These are phyloP conservation scores for Montipora foliosa DNA, from an alignment of 64 coral and sea anemone species.

Conservation along the genomic window DNA sequence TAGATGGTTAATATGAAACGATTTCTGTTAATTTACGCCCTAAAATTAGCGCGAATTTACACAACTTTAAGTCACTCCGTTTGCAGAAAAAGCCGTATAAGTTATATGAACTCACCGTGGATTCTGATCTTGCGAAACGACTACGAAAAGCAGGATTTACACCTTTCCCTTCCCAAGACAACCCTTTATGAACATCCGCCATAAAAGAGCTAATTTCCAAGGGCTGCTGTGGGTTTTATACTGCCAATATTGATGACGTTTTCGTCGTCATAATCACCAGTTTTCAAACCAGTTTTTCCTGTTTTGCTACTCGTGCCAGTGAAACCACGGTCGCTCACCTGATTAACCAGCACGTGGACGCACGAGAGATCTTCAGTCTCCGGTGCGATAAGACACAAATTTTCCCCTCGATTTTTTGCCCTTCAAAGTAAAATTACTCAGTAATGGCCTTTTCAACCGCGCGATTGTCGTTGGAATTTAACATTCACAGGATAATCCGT, in stretches of 20 bases:
- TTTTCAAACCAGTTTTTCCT: constrained; percentile 24
- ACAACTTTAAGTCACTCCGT: too few relatives aligned
- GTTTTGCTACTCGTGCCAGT: constrained; percentile 1
- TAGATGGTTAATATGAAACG: too few relatives aligned
- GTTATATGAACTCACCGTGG: background rate
- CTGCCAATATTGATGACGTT: background rate
- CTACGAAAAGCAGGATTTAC: background rate
- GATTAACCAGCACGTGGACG: too few relatives aligned
- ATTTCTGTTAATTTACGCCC: too few relatives aligned
- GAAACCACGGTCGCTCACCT: background rate
- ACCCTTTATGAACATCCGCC: background rate
- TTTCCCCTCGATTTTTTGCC: background rate
- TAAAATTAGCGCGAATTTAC: too few relatives aligned
- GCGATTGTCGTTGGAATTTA: too few relatives aligned
- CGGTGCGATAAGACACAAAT: too few relatives aligned
- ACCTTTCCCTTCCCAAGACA: background rate
- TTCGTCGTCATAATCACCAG: constrained; percentile 8
- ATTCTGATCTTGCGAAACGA: background rate
- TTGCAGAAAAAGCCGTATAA: background rate
- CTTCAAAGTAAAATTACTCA: background rate
- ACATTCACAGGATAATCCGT: too few relatives aligned
- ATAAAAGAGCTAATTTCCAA: background rate
- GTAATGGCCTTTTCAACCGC: too few relatives aligned
- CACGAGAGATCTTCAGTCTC: too few relatives aligned
- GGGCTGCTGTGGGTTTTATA: background rate